Evolutionary conservation across 2,113 vertebrate genomes (phyloP).

Genomic region (Mus pahari): DNA sequence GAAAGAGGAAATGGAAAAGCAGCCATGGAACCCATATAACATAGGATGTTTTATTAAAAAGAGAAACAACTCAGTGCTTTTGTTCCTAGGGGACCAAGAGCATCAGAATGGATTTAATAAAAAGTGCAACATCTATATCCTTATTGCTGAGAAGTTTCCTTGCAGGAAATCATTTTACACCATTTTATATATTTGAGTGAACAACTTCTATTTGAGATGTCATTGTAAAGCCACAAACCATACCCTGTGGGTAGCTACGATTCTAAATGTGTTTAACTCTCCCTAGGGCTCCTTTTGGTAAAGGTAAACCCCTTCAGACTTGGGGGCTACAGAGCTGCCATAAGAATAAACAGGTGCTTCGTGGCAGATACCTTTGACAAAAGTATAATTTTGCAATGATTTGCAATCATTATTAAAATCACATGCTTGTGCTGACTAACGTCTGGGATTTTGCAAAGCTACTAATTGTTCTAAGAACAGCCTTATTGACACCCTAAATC

Average conservation of each 20-base stretch:
- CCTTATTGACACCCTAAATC: neutral
- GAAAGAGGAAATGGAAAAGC: conserved; percentile 33
- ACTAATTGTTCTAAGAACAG: neutral
- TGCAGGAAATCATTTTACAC: conserved; percentile 46
- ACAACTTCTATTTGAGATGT: neutral
- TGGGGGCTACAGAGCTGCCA: neutral
- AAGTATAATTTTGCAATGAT: neutral
- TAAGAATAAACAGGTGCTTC: conserved; percentile 18
- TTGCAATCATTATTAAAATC: conserved; percentile 41
- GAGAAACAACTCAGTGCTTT: conserved; percentile 35
- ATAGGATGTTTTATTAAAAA: conserved; percentile 42
- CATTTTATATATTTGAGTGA: conserved; percentile 38
- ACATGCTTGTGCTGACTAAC: neutral
- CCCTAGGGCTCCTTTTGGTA: conserved; percentile 14
- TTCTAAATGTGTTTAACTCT: neutral
- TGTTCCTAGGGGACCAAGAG: neutral
- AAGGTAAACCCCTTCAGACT: neutral
- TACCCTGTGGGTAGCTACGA: neutral
- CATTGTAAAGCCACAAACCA: neutral
- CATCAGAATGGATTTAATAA: conserved; percentile 58
- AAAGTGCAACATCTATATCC: conserved; percentile 52
- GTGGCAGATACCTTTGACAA: neutral
- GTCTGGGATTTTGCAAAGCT: neutral
- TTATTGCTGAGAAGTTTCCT: conserved; percentile 45
- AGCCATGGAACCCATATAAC: conserved; percentile 24